Evolutionary conservation across 2,888 invertebrate genomes (phyloP), one percentile per base, ranked within the genome.

Genomic region (Leptinotarsa haldemani): DNA sequence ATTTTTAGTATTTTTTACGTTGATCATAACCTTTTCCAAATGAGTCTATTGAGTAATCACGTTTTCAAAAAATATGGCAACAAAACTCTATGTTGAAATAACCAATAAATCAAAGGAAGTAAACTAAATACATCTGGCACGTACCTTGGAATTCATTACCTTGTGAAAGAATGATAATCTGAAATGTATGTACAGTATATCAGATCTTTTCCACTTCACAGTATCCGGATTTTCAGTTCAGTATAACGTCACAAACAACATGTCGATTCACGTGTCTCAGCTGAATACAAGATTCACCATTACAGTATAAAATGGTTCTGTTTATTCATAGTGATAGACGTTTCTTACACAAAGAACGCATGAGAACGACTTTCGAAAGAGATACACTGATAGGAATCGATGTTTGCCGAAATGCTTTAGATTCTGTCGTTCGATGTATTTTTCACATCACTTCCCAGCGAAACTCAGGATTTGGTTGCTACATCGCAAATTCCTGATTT

Each of bases 351-450:
- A 56, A 56, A 56, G 56, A 56, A 56, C 15, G 22, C 15, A 22
- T 3, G 3, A 4, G 22, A 56, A 56, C 56, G 56, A 16, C 25
- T 56, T 15, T 56, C 22, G 56, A 4, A 56, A 20, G 22, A 56
- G 53, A 56, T 56, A 22, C 4, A 56, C 56, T 4, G 13, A 9
- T 22, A 4, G 4, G 25, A 56, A 25, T 22, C 3, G 15, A 56
- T 22, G 56, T 22, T 56, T 56, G 56, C 56, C 20, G 56, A 56
- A 56, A 25, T 22, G 56, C 56, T 56, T 56, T 4, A 56, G 22
- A 56, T 22, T 56, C 22, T 56, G 22, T 56, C 25, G 56, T 25
- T 56, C 25, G 56, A 20, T 56, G 22, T 56, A 22, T 56, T 56
- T 56, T 22, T 13, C 22, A 56, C 50, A 50, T 56, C 22, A 4